A percentile compares a stretch with the other conserved stretches of the same genome.
Evolutionary conservation across 1,140 invertebrate genomes (phyloP).

Genomic region (Aricia agestis): DNA sequence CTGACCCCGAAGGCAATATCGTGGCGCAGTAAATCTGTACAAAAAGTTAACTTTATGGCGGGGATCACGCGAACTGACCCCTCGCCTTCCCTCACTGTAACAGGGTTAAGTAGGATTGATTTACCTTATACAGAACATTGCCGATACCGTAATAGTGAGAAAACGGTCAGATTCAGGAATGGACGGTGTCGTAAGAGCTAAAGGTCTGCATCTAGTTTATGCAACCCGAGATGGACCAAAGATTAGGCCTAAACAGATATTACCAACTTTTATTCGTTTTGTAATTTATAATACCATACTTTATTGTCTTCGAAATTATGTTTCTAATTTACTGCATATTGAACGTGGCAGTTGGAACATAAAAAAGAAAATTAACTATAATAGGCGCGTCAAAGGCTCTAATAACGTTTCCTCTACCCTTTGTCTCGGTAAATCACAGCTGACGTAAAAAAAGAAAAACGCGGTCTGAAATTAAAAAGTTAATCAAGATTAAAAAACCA

Average conservation of each 20-base stretch:
- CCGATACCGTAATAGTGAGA: not conserved
- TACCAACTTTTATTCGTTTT: too few relatives aligned
- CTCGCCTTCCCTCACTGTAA: conserved; percentile 31
- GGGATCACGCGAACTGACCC: conserved; percentile 61
- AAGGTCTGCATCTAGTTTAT: not conserved
- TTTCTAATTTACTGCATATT: not conserved
- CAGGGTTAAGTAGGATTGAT: conserved; percentile 32
- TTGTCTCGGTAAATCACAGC: not conserved
- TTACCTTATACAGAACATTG: conserved; percentile 11
- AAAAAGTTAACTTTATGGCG: conserved; percentile 63
- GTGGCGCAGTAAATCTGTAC: conserved; percentile 50
- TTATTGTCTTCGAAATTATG: too few relatives aligned
- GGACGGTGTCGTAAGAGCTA: not conserved
- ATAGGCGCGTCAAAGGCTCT: not conserved
- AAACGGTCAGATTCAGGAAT: not conserved
- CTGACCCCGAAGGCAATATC: conserved; percentile 55
- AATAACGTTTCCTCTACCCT: not conserved
- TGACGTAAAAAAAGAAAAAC: conserved; percentile 27
- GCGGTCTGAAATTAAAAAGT: conserved; percentile 27
- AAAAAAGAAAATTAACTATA: not conserved
- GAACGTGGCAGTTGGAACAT: not conserved
- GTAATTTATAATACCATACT: too few relatives aligned
- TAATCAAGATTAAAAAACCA: conserved; percentile 35
- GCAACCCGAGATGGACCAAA: not conserved
- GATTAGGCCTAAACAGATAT: too few relatives aligned